Base-by-base conservation (phyloP, 1,140 invertebrate genomes). In the Drosophila ficusphila region DNA sequence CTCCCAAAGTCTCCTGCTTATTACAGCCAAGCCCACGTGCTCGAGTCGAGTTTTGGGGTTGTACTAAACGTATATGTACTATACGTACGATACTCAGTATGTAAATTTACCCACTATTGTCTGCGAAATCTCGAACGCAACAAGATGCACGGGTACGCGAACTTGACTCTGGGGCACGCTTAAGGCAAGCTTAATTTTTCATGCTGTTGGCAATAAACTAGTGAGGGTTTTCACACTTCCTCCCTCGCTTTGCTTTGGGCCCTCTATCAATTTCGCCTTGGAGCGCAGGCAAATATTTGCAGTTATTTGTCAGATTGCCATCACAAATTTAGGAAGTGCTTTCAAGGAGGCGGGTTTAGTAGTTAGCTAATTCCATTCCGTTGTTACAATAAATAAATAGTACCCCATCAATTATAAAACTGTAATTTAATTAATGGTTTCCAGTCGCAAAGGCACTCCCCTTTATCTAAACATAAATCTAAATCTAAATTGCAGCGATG, bases 1-100 rank as follows among this genome's bases (percentile, higher is more conserved):
- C 46, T 85, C 81, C 81, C 81, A 60, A 76, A 86, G 81, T 81
- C 81, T 76, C 81, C 61, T 64, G 81, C 76, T 86, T 81, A 85
- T 85, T 85, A 86, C 76, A 60, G 44, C 57, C 57, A 61, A 65
- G 46, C 70, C 71, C 79, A 85, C 54, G 79, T 83, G 76, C 64
- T 49, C 48, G 47, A 39, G 41, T 21, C 46, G 29, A 39, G 49
- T 27, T 36, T 21, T 11, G 36, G 27, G 57, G 16, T n/a, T 46
- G 39, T 11, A n/a, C 33, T 29, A n/a, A 11, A 6, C 18, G 16
- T 48, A 19, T 49, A 7, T 27, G 25, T 38, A 12, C 25, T 19
- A 19, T 58, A 23, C 33, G n/a, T n/a, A n/a, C n/a, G n/a, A n/a
- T n/a, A n/a, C n/a, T n/a, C n/a, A 21, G 23, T 64, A 86, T 86